phyloP scores from a whole-genome alignment of 2,888 invertebrate species.

The Theretra japonica region DNA sequence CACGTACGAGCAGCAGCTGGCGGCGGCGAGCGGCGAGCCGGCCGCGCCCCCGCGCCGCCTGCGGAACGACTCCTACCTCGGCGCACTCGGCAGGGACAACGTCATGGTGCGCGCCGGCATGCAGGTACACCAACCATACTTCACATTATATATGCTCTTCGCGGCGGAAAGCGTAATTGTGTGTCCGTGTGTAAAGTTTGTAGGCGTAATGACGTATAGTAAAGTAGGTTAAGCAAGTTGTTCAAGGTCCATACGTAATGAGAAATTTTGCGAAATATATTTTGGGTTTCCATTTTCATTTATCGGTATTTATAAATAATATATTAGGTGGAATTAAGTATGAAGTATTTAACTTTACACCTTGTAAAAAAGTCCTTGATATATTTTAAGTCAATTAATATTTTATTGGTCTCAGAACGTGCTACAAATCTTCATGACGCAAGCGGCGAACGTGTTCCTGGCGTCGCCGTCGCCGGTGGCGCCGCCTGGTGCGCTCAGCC shows the following conservation, averaged over 20 bases:
- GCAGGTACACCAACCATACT: constrained; percentile 80
- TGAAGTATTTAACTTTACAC: not conserved
- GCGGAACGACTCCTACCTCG: constrained; percentile 94
- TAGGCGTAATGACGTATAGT: too few relatives aligned
- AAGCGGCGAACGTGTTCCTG: constrained; percentile 97
- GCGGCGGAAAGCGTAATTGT: too few relatives aligned
- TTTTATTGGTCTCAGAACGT: constrained; percentile 86
- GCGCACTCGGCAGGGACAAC: constrained; percentile 92
- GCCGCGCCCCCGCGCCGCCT: constrained; percentile 84
- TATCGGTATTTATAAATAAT: too few relatives aligned
- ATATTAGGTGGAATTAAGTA: too few relatives aligned
- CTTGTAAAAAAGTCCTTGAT: not conserved
- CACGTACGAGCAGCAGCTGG: constrained; percentile 69
- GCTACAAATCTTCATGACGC: constrained; percentile 95
- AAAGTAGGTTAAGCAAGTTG: too few relatives aligned
- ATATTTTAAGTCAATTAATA: not conserved
- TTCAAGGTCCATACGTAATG: too few relatives aligned
- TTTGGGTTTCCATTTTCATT: too few relatives aligned
- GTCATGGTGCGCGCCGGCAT: constrained; percentile 92
- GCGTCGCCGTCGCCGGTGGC: constrained; percentile 85
- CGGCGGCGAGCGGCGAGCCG: constrained; percentile 60
- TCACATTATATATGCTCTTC: too few relatives aligned
- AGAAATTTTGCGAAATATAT: too few relatives aligned
- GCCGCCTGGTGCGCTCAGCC: constrained; percentile 75
- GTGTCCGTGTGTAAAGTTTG: too few relatives aligned